phyloP scores from a whole-genome alignment of 2,113 vertebrate genomes.

The Apus apus region DNA sequence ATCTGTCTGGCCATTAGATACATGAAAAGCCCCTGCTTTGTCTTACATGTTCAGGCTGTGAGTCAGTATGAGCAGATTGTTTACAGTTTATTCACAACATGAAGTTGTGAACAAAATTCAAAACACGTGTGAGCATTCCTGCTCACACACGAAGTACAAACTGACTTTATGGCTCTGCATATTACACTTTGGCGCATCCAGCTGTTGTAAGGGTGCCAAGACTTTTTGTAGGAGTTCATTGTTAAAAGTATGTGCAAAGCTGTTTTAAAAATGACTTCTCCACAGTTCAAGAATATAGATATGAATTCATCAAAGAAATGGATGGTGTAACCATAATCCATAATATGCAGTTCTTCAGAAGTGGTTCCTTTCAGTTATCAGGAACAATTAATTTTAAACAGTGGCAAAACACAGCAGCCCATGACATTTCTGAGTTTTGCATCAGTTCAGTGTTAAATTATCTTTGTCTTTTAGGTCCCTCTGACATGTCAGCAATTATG shows the following conservation, averaged over 20 bases:
- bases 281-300: not conserved
- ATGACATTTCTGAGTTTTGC: not conserved
- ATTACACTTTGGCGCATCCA: not conserved
- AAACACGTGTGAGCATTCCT: constrained; percentile 27
- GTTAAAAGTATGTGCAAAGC: not conserved
- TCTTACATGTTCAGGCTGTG: not conserved
- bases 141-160: constrained; percentile 17
- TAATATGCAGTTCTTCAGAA: not conserved
- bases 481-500: constrained; percentile 78
- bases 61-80: constrained; percentile 46
- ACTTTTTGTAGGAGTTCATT: constrained; percentile 6
- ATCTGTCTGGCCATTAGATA: not conserved
- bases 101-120: constrained; percentile 37
- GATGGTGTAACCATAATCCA: not conserved
- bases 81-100: constrained; percentile 41
- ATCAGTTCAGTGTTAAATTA: not conserved
- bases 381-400: not conserved
- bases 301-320: not conserved
- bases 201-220: not conserved
- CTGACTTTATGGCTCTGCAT: not conserved
- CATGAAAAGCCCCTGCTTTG: constrained; percentile 12
- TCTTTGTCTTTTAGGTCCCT: constrained; percentile 81
- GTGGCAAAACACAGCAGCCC: not conserved
- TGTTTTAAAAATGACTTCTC: not conserved
- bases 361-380: not conserved